Conservation (phyloP, 2,797 vertebrate species). For the Allobates femoralis region DNA sequence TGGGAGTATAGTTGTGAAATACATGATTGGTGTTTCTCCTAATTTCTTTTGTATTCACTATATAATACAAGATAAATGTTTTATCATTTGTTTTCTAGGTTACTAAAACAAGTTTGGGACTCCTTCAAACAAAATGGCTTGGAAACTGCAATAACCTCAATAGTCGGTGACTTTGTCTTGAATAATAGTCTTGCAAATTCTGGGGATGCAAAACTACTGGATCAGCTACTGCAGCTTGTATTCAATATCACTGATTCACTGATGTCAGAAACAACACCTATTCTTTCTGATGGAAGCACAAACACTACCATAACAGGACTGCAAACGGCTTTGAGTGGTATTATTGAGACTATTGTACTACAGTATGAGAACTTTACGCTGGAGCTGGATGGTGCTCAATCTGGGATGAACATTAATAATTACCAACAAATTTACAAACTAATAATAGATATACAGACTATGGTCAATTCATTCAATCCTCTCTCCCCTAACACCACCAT, state of each 20-base stretch:
- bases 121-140: conserved; percentile 43
- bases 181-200: background rate
- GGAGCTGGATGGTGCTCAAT: background rate
- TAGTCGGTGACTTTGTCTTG: background rate
- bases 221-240: conserved; percentile 11
- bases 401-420: conserved; percentile 10
- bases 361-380: background rate
- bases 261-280: conserved; percentile 8
- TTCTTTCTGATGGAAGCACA: background rate
- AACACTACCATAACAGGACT: conserved; percentile 5
- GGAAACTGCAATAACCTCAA: conserved; percentile 16
- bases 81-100: conserved; percentile 23
- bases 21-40: background rate
- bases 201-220: background rate
- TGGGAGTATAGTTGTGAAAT: background rate
- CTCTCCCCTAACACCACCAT: background rate
- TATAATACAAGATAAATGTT: background rate
- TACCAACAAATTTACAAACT: conserved; percentile 14
- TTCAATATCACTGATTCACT: conserved; percentile 41
- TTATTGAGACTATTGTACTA: conserved; percentile 6
- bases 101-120: conserved; percentile 42
- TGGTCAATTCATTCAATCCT: background rate
- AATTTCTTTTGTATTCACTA: too few species aligned
- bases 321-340: background rate
- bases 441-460: background rate